Base-by-base conservation (phyloP, 2,888 invertebrate genomes). In the Hyles lineata region DNA sequence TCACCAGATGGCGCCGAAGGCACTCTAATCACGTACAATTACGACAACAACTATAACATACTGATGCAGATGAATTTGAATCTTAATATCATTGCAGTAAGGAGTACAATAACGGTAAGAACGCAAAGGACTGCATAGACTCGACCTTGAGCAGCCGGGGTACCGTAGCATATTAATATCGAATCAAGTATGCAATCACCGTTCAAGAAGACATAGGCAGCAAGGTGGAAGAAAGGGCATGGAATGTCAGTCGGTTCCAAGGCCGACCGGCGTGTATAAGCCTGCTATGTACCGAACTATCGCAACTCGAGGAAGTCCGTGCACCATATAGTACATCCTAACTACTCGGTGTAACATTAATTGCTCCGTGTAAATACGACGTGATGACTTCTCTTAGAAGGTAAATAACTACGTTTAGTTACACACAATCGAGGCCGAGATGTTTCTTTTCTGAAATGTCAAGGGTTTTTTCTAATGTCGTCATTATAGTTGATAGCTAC, bases 171-270 rank as follows among this genome's bases (percentile, higher is more conserved):
- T 93, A 92, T 90, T 92, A 92, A 93, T 92, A 89, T 87, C 82
- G 82, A 85, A 91, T 92, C 91, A 89, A 82, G 92, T 92, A 92
- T 92, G 92, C 93, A 91, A 89, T 90, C 92, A 87, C 86, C 90
- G 91, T 92, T 81, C 89, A 85, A 87, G 90, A 91, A 92, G 91
- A 92, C 89, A 89, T 91, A 90, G 88, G 82, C 88, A 89, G 89
- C 90, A 91, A 92, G 91, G 93, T 93, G 91, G 93, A 94, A 90
- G 91, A 91, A 94, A 94, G 93, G 93, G 91, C 93, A 92, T 89
- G 91, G 91, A 89, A 92, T 92, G 92, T 89, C 89, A 91, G 87
- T 80, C 84, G 84, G 75, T 74, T 75, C 84, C 91, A 92, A 93
- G 92, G 93, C 86, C 89, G 80, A 78, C 88, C 82, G 79, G 50